Percentiles rank a stretch among this genome's conserved stretches.
Conservation (phyloP, 2,113 vertebrate genomes). For the Sus scrofa region DNA sequence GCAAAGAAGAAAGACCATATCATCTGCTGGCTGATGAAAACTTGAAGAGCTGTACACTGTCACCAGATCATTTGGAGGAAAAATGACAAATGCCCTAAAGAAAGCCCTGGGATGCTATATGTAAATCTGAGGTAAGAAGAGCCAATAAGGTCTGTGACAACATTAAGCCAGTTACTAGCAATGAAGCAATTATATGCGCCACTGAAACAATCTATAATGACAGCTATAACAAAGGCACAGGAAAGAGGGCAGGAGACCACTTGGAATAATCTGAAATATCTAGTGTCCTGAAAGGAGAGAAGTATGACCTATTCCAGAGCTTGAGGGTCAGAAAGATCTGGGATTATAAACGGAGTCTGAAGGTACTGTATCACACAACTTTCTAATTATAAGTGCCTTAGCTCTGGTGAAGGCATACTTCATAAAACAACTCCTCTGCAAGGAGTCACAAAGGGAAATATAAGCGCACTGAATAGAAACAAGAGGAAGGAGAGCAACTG, state of each 20-base stretch:
- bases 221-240: conserved; percentile 64
- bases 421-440: conserved; percentile 52
- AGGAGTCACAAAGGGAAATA: background rate
- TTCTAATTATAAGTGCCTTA: conserved; percentile 60
- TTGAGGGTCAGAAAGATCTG: conserved; percentile 39
- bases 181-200: conserved; percentile 72
- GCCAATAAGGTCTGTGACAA: conserved; percentile 71
- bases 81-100: conserved; percentile 77
- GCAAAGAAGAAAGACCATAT: conserved; percentile 75
- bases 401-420: conserved; percentile 42
- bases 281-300: conserved; percentile 44
- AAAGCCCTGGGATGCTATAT: conserved; percentile 76
- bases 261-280: conserved; percentile 58
- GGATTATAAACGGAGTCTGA: conserved; percentile 2
- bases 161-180: conserved; percentile 70
- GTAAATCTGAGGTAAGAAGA: conserved; percentile 76
- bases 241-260: conserved; percentile 53
- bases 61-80: conserved; percentile 76
- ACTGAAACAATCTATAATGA: conserved; percentile 68
- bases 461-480: background rate
- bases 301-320: conserved; percentile 55
- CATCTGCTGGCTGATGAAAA: conserved; percentile 71
- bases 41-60: conserved; percentile 66
- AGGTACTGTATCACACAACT: conserved; percentile 27
- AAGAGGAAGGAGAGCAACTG: background rate